Percentiles rank a stretch among this genome's conserved stretches.
Evolutionary conservation across 2,888 invertebrate genomes (phyloP).

Genomic region (Scrobipalpa atriplicella): DNA sequence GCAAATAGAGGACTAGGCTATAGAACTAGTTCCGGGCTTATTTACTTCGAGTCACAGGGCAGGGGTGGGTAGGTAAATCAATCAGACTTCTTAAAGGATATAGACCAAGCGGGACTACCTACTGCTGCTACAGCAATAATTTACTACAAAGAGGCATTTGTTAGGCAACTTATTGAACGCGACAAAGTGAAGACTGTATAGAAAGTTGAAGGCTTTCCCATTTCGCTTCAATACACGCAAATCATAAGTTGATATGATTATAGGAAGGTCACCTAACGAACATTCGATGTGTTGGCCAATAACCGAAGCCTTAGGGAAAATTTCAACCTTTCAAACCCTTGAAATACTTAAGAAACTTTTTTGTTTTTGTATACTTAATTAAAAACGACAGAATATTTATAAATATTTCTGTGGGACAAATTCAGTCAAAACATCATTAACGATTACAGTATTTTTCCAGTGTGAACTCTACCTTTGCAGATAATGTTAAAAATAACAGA

Average conservation of each 20-base stretch:
- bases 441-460: neutral
- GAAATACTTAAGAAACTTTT: neutral
- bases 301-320: neutral
- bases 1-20: no score
- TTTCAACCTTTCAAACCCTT: no score
- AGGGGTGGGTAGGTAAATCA: no score
- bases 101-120: neutral
- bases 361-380: neutral
- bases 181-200: neutral
- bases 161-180: conserved; percentile 13
- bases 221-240: conserved; percentile 23
- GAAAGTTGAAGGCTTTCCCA: conserved; percentile 24
- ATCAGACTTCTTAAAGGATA: no score
- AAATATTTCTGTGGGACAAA: neutral
- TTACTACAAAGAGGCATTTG: neutral
- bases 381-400: neutral
- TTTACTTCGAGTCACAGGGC: no score
- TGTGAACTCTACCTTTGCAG: neutral
- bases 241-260: conserved; percentile 26
- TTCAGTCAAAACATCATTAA: neutral
- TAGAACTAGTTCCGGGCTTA: no score
- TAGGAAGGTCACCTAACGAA: conserved; percentile 22
- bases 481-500: neutral
- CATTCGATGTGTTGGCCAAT: conserved; percentile 19
- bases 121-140: neutral